Conservation (phyloP, 2,888 invertebrate genomes). For the Sinopyrophorus schimmeli region DNA sequence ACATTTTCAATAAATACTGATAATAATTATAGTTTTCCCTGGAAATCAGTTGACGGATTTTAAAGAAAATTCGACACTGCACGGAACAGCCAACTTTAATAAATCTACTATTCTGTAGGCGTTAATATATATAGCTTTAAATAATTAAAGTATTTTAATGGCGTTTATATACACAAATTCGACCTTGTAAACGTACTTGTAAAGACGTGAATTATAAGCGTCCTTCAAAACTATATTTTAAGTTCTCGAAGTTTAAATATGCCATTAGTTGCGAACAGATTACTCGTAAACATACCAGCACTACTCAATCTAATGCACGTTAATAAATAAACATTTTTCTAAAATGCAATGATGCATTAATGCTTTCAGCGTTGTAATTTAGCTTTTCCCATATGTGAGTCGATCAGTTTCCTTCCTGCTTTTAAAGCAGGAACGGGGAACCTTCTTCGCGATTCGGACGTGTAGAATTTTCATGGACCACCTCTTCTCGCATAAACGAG, state of each 20-base stretch:
- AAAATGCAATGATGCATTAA: slow-evolving; percentile 10
- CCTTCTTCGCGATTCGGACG: slow-evolving; percentile 12
- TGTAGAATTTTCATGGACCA: slow-evolving; percentile 13
- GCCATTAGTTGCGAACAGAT: slow-evolving; percentile 2
- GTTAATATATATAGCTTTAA: no score
- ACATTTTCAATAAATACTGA: no score
- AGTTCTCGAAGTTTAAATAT: background rate
- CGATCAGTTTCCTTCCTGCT: slow-evolving; percentile 4
- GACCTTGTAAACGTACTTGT: no score
- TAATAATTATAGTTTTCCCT: no score
- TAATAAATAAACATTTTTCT: slow-evolving; percentile 12
- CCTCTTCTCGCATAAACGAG: slow-evolving; percentile 23
- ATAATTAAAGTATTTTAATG: no score
- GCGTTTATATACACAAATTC: no score
- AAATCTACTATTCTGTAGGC: no score
- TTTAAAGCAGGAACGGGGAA: slow-evolving; percentile 1
- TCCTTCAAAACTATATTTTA: slow-evolving; percentile 1
- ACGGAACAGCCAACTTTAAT: no score
- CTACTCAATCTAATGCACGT: slow-evolving; percentile 10
- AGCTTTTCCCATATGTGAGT: slow-evolving; percentile 4
- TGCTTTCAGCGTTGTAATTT: background rate
- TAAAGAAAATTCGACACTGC: no score
- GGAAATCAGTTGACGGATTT: no score
- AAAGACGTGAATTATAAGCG: no score
- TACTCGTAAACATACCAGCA: slow-evolving; percentile 7